Evolutionary conservation across 1,140 invertebrate genomes (phyloP), one percentile per base, ranked within the genome.

Genomic region (Portunus trituberculatus): DNA sequence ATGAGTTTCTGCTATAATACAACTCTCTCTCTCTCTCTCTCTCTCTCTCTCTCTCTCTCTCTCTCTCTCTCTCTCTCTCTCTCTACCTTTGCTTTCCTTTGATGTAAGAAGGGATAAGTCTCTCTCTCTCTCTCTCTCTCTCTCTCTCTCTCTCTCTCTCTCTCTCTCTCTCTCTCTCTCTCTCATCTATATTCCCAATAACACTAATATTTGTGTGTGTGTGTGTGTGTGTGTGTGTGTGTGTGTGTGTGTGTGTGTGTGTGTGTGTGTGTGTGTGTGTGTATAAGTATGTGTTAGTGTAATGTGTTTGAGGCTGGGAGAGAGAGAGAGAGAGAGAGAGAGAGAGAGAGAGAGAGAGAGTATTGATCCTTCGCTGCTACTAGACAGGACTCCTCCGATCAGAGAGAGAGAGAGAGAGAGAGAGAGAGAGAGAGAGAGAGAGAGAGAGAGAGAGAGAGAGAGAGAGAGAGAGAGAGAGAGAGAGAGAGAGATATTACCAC

Each of bases 331-430:
- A 39, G 39, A 39, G 39, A 39, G 39, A 39, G 39, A 39, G 39
- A 39, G 39, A 39, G 39, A 39, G 39, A 39, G 39, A 39, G 39
- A 39, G 39, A 39, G 84, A 86, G 84, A 86, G 84, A 86, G 84
- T 59, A 59, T 59, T 59, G 52, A 59, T 59, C 52, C 20, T 20
- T 4, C 2, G 12, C 20, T 59, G 52, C 52, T 16, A 39, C 39
- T 39, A 39, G 1, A 39, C 39, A 39, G 39, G 39, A 39, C 39
- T 39, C 52, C 52, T 59, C 52, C 6, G 32, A 39, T 31, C 28
- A 28, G 84, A 52, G 89, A 91, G 48, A 91, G 89, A 91, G 89
- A 59, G 89, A 91, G 89, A 91, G 89, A 86, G 84, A 86, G 84
- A 14, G 12, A 45, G 31, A 46, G 88, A n/a, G 16, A 12, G 8